Percentiles rank a stretch among this genome's conserved stretches.
These are phyloP conservation scores for Papilio polyxenes DNA, from an alignment of 1,140 invertebrate species.

Conservation along the genomic window DNA sequence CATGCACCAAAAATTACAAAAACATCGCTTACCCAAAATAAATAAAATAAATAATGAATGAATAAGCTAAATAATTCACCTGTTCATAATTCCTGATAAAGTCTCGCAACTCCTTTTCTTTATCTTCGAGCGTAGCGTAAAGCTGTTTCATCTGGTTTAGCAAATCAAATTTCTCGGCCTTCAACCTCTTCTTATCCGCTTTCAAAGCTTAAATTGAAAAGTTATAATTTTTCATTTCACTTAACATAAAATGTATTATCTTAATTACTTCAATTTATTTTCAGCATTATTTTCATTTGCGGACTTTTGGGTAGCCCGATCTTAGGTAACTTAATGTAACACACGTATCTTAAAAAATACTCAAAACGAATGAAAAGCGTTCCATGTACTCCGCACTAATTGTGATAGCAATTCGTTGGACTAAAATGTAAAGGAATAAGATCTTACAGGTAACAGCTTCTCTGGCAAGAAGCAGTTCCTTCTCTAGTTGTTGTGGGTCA, in stretches of 20 bases:
- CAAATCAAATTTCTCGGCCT: constrained; percentile 96
- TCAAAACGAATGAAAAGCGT: no score
- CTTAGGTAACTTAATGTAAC: no score
- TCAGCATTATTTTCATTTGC: neutral
- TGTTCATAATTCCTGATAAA: constrained; percentile 97
- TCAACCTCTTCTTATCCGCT: constrained; percentile 93
- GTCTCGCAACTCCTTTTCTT: constrained; percentile 95
- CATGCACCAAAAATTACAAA: neutral
- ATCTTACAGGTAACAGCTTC: constrained; percentile 79
- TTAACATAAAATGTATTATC: constrained; percentile 31
- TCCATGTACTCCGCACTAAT: neutral
- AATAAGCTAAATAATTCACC: constrained; percentile 74
- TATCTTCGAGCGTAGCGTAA: constrained; percentile 95
- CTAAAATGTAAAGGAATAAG: neutral
- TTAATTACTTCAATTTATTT: neutral
- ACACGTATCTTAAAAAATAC: no score
- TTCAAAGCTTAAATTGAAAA: constrained; percentile 85
- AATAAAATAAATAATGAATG: no score
- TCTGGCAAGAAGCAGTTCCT: constrained; percentile 76
- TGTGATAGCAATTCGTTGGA: neutral
- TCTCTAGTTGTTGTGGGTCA: constrained; percentile 71
- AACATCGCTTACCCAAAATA: neutral
- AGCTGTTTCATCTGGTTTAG: constrained; percentile 97
- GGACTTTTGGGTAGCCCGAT: neutral
- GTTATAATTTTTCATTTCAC: constrained; percentile 31